Base-by-base conservation (phyloP, 2,888 invertebrate genomes). In the Tetropium fuscum region DNA sequence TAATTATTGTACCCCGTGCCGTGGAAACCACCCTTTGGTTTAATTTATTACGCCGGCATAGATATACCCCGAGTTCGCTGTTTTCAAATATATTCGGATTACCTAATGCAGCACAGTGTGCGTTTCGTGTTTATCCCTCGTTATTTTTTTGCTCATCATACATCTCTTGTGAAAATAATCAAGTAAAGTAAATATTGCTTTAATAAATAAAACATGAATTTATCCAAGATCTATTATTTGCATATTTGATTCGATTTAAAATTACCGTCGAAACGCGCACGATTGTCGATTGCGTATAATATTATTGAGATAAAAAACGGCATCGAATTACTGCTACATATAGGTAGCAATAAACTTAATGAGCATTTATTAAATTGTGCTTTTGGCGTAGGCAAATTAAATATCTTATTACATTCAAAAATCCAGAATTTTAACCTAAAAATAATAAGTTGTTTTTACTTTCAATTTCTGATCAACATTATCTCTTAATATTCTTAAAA, bases 171-270 rank as follows among this genome's bases (percentile, higher is more conserved):
- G 74, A 79, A 79, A 79, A 80, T 81, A 80, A 80, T 81, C 80
- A 80, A 78, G 75, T 74, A 78, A 80, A 80, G 81, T 80, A 81
- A 81, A 81, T 80, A 81, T 80, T 77, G 78, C 76, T 76, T 77
- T 79, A 78, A 80, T 80, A 80, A 80, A 80, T 80, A 80, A 81
- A 80, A 79, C 80, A 80, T 79, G 79, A 76, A 76, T 77, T 75
- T 76, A 75, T 73, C 74, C 75, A 76, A 78, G 79, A 79, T 80
- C 79, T 77, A 77, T 80, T 78, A 80, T 81, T 81, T 81, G 79
- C 81, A 80, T 81, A 80, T 80, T 80, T 78, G 79, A 78, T 80
- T 79, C 78, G 76, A 78, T 78, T 77, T 67, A 64, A 74, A 74
- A 74, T 73, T 69, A 69, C 71, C 66, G 70, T 58, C 65, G 66